Base-by-base conservation (phyloP, 2,888 invertebrate genomes). In the Blastobasis adustella region DNA sequence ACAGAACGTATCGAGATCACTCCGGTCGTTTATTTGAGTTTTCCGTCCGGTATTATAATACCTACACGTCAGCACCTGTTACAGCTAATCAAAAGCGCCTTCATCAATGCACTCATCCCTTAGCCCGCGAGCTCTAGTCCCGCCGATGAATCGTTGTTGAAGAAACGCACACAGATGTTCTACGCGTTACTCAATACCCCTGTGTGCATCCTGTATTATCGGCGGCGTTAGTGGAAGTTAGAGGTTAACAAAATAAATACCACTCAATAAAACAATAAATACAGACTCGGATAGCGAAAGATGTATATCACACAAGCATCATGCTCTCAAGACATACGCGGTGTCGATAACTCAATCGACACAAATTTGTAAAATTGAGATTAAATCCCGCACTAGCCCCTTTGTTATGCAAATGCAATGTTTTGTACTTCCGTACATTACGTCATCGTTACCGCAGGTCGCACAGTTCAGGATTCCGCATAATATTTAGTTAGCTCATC, bases 291-390 rank as follows among this genome's bases (percentile, higher is more conserved):
- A n/a, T 0, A 51, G 54, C 45, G 43, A 51, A 8, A 49, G 54
- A 9, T 50, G 55, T 45, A 50, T 57, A 54, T 57, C 9, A 50
- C 57, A 6, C 10, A 45, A 37, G 45, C 47, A 41, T 41, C 55
- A 46, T 54, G 52, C 37, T 56, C 54, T 55, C 47, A 52, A 10
- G 45, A 52, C 44, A 56, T 58, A 38, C 9, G 37, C 37, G 55
- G 56, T 23, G 46, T 58, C n/a, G 55, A 54, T 38, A 43, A 54
- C 37, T 50, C 23, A 23, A 23, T 23, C 23, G 23, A 23, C 23
- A 3, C 3, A 23, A 23, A 23, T 23, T 23, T 23, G 23, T 23
- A 23, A 23, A 23, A 23, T 23, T 23, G 23, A 23, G 23, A 23
- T 23, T 23, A 23, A 23, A 23, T 23, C 3, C 23, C 23, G 23